These are phyloP conservation scores for Sinocyclocheilus anshuiensis DNA, from an alignment of 2,113 vertebrate genomes.

Conservation along the genomic window DNA sequence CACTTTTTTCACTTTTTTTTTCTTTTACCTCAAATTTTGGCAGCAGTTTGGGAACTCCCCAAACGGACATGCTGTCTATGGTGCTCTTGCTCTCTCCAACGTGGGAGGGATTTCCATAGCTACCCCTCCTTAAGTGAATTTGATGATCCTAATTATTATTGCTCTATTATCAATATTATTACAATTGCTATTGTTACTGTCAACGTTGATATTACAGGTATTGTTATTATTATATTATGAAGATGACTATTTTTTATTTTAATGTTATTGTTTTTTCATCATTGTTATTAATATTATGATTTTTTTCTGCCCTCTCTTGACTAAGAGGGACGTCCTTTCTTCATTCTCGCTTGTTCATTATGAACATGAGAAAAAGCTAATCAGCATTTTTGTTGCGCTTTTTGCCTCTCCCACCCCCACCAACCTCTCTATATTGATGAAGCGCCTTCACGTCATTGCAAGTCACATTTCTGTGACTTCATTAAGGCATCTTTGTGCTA, in stretches of 20 bases:
- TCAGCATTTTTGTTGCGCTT: constrained; percentile 48
- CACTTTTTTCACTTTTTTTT: constrained; percentile 66
- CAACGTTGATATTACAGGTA: constrained; percentile 83
- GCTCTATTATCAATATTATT: constrained; percentile 81
- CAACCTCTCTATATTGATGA: constrained; percentile 7
- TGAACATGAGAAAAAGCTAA: constrained; percentile 58
- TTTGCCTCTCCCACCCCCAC: constrained; percentile 13
- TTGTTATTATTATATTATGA: constrained; percentile 80
- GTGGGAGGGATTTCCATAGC: constrained; percentile 76
- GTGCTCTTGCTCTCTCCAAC: constrained; percentile 79
- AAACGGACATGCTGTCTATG: constrained; percentile 76
- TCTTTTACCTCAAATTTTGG: constrained; percentile 84
- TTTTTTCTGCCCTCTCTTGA: constrained; percentile 63
- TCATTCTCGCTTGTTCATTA: constrained; percentile 62
- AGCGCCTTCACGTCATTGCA: constrained; percentile 44
- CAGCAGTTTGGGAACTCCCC: constrained; percentile 73
- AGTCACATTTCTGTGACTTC: constrained; percentile 12
- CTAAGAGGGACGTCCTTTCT: constrained; percentile 64
- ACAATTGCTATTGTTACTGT: constrained; percentile 83
- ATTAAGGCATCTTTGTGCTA: constrained; percentile 19
- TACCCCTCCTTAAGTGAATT: constrained; percentile 81
- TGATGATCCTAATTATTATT: constrained; percentile 79
- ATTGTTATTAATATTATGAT: constrained; percentile 77
- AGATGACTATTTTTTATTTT: constrained; percentile 72
- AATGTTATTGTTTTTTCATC: constrained; percentile 71